phyloP scores from a whole-genome alignment of 2,797 vertebrate species.

The Pseudomugil tenellus region DNA sequence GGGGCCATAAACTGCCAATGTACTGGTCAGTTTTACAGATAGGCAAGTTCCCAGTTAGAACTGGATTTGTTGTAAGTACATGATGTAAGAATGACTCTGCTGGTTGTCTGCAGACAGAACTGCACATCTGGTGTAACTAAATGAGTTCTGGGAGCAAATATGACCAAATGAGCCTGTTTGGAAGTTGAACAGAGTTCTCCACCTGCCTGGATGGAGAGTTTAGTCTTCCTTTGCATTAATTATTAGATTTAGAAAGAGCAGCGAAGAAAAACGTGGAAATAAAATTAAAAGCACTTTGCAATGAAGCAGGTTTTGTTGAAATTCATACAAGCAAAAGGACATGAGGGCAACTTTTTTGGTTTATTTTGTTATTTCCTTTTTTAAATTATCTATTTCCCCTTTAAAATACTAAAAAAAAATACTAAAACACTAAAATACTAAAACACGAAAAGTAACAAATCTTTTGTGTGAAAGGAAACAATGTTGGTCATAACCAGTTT shows the following conservation, averaged over 20 bases:
- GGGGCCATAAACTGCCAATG: background rate
- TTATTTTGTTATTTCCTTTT: background rate
- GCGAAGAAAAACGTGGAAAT: background rate
- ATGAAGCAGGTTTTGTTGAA: constrained; percentile 3
- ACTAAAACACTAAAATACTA: no score
- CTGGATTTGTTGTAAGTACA: background rate
- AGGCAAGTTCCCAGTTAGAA: background rate
- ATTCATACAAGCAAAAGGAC: no score
- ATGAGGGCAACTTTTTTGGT: background rate
- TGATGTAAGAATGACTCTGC: background rate
- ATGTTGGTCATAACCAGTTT: no score
- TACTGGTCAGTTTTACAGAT: background rate
- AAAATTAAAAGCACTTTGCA: background rate
- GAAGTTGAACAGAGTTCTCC: background rate
- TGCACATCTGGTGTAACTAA: background rate
- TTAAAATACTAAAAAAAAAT: no score
- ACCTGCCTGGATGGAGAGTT: background rate
- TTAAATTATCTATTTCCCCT: background rate
- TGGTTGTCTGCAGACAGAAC: background rate
- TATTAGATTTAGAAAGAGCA: background rate
- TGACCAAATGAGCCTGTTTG: background rate
- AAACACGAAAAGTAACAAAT: no score
- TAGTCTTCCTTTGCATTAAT: background rate
- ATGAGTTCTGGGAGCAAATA: background rate
- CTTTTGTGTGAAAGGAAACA: no score